Base-by-base conservation (phyloP, 2,113 vertebrate genomes). In the Lanius ludovicianus region DNA sequence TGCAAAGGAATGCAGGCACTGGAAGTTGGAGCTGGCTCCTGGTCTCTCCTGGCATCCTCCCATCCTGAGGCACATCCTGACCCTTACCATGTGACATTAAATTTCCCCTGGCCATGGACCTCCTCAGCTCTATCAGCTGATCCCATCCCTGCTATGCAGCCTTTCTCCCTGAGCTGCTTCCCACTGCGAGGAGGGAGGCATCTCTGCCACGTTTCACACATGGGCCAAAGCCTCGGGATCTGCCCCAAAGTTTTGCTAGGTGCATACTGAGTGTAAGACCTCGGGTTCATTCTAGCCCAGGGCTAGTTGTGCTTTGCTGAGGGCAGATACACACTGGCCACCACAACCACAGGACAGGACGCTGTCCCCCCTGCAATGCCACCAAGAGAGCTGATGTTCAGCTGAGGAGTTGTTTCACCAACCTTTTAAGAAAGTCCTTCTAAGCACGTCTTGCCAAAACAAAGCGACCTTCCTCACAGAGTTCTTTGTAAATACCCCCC, bases 401-500 rank as follows among this genome's bases (percentile, higher is more conserved):
- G n/a, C 53, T 59, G 77, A 63, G 24, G 33, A 75, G 24, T 15
- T 23, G 69, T 53, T 62, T 46, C 4, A 5, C 84, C 47, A 12
- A 6, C 52, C 69, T 76, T 84, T 77, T 24, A 35, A 90, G 31
- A 46, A 69, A 90, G 86, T 59, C 62, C 62, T 47, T 65, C 63
- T 65, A 35, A 3, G 18, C 2, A 3, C 1, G 0, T 9, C 80
- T 86, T 67, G 68, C 68, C 86, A 78, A 96, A 91, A 82, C 65
- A 37, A 88, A 89, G 55, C 57, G 65, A 92, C 71, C 79, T 74
- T 84, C 90, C 90, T 52, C 3, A 1, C 53, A 81, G 89, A 90
- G 84, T 81, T 55, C 57, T 74, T 20, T 41, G 86, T 57, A 96
- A 96, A 90, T 84, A 80, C 86, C 94, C 91, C 87, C 85, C 56